phyloP scores from a whole-genome alignment of 1,140 invertebrate genomes.

The Trichonephila clavipes region DNA sequence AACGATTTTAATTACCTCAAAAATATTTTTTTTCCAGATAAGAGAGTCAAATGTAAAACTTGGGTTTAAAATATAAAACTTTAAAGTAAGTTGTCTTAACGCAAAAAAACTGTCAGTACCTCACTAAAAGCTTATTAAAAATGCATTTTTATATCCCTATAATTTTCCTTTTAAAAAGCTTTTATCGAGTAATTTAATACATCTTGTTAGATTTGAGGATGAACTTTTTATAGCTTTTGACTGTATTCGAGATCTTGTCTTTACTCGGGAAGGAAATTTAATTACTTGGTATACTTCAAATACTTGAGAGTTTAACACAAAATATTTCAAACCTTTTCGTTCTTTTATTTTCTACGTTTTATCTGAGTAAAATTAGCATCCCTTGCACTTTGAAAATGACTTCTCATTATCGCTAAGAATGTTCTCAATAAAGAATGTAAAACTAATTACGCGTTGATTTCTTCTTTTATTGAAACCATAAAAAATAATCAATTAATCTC shows the following conservation, averaged over 20 bases:
- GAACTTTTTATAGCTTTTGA: not conserved
- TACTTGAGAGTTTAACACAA: conserved; percentile 14
- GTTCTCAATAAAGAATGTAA: not conserved
- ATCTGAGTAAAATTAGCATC: not conserved
- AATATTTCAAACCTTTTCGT: conserved; percentile 6
- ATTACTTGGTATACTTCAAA: conserved; percentile 7
- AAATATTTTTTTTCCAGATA: not conserved
- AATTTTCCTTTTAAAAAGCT: conserved; percentile 1
- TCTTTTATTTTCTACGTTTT: not conserved
- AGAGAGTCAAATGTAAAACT: not conserved
- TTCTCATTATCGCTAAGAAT: not conserved
- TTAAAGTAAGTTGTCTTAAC: not conserved
- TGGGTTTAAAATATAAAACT: not conserved
- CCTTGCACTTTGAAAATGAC: not conserved
- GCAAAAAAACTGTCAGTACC: not conserved
- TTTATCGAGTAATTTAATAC: conserved; percentile 27
- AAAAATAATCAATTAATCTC: conserved; percentile 23
- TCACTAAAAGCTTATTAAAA: not conserved
- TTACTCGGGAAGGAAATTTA: not conserved
- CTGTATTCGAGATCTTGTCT: not conserved
- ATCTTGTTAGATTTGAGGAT: not conserved
- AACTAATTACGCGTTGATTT: conserved; percentile 6
- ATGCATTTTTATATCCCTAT: not conserved
- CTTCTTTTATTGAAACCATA: not conserved
- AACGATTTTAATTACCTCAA: no score